Evolutionary conservation across 2,797 vertebrate genomes (phyloP), one percentile per base, ranked within the genome.

Genomic region (Melanotaenia boesemani): DNA sequence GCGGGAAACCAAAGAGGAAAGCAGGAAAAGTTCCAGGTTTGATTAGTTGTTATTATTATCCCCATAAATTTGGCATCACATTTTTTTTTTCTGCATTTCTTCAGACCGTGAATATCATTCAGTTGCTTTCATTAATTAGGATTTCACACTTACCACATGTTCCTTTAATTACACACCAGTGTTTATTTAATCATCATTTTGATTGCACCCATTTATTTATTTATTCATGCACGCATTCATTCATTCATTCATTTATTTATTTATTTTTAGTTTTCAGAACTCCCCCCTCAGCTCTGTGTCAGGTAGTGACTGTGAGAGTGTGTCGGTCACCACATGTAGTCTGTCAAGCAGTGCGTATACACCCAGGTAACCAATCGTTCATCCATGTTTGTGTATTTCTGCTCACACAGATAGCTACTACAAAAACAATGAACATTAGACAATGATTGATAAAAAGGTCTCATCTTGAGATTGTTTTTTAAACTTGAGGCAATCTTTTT

Each of bases 311-410:
- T 96, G 94, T 95, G 96, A 96, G 78, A 96, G 95, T 95, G 96
- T 97, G 89, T 97, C 96, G 89, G 96, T 97, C 93, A 97, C 96
- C 92, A 96, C 97, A 87, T 97, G 96, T 96, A 97, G 96, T 95
- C 96, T 97, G 85, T 96, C 96, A 75, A 97, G 96, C 94, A 97
- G 96, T 94, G 89, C 95, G 76, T 96, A 95, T 88, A 92, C 95
- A 74, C 95, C 95, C 92, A 97, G 97, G 97, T 97, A 97, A 97
- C 69, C 65, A 30, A 64, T 76, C 50, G 48, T 63, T 76, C 64
- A 52, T 70, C 34, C 78, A 66, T 71, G 28, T 77, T 56, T 76
- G 36, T 56, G 36, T 71, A 16, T 63, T 64, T 16, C 18, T 61
- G 7, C 59, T 41, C 22, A 16, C 10, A 6, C 32, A 9, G 30